These are phyloP conservation scores for Neuroterus valhalla DNA, from an alignment of 1,140 invertebrate species.

Conservation along the genomic window DNA sequence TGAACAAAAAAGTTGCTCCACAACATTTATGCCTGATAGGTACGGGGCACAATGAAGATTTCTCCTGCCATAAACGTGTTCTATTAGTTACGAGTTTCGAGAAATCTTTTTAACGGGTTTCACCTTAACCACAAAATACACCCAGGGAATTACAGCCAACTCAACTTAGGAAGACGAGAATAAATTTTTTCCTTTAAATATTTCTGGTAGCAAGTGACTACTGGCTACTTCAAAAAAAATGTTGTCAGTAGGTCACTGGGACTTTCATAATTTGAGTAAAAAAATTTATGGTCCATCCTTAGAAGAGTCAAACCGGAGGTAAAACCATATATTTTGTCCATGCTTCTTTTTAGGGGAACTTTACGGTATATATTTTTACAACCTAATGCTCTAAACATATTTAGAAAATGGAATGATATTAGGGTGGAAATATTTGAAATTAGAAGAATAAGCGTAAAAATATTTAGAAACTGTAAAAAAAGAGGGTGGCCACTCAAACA, in stretches of 20 bases:
- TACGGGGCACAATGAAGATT: constrained; percentile 14
- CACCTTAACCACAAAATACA: neutral
- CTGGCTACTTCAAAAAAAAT: neutral
- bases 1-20: constrained; percentile 7
- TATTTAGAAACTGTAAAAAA: neutral
- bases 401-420: neutral
- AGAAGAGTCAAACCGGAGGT: neutral
- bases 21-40: constrained; percentile 10
- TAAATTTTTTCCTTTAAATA: constrained; percentile 1
- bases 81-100: constrained; percentile 5
- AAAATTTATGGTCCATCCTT: neutral
- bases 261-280: neutral
- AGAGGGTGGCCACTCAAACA: no score
- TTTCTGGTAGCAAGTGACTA: neutral
- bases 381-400: constrained; percentile 12
- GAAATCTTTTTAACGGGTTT: constrained; percentile 25
- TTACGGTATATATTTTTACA: constrained; percentile 18
- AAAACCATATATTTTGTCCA: constrained; percentile 7
- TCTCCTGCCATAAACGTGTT: constrained; percentile 29
- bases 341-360: neutral
- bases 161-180: neutral
- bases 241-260: constrained; percentile 25
- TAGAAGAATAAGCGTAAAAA: neutral
- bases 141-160: constrained; percentile 2
- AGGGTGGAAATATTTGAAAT: constrained; percentile 8